Base-by-base conservation (phyloP, 2,797 vertebrate genomes). In the Micropoecilia bifurca region DNA sequence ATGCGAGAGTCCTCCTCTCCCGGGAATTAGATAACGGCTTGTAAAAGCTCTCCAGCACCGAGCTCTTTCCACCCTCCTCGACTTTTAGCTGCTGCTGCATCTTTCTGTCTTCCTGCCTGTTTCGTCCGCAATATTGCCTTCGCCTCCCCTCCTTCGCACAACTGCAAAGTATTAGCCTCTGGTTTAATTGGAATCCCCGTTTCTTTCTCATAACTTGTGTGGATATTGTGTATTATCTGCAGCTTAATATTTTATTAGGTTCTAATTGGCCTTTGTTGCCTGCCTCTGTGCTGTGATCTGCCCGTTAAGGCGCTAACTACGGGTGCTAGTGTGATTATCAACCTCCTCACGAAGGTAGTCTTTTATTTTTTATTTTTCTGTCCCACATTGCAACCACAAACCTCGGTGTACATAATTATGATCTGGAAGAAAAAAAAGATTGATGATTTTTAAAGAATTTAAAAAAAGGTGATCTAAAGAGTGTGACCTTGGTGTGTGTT, bases 11-110 rank as follows among this genome's bases (percentile, higher is more conserved):
- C 91, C 93, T 93, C 87, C 87, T 93, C 94, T 94, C 89, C 81
- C n/a, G 91, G 94, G 93, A 94, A 94, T 92, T 93, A 92, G 93
- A 94, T 94, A 95, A 94, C 92, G 88, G 91, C 88, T 92, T 93
- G 92, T 95, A 93, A 94, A 94, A 94, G 92, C 92, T 89, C 92
- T 92, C 91, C 91, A 85, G 84, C 82, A 80, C 84, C 86, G 80
- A 85, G 69, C 88, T 77, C 85, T 74, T 43, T 69, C 66, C 82
- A 79, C 86, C 82, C 86, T 68, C 80, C 84, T 83, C 81, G 80
- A 81, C 85, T 90, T 86, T 78, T 78, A 80, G 88, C 87, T 86
- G 81, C 85, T 85, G 81, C 77, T 76, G 76, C 59, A 80, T 87
- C 87, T 84, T 80, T 85, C 88, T 59, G 83, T 87, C 85, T 83